A percentile compares a stretch with the other conserved stretches of the same genome.
These are phyloP conservation scores for Montifringilla adamsi DNA, from an alignment of 2,113 vertebrate genomes.

Conservation along the genomic window DNA sequence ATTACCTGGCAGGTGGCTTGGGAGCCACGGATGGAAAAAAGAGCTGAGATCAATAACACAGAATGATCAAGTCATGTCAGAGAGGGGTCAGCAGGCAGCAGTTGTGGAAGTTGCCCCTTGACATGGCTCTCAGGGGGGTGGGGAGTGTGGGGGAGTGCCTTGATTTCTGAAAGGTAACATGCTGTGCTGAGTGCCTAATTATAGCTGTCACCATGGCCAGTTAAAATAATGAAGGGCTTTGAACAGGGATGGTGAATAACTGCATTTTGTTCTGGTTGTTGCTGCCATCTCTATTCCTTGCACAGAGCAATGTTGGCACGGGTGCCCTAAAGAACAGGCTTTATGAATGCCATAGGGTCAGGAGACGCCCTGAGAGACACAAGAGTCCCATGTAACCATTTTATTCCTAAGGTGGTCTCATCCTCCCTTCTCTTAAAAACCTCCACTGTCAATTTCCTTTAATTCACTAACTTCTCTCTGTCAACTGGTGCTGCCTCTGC, in stretches of 20 bases:
- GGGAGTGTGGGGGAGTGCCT: not conserved
- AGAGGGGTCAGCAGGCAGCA: not conserved
- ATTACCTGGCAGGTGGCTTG: constrained; percentile 21
- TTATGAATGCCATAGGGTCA: too few species aligned
- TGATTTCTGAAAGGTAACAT: not conserved
- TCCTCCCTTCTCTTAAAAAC: not conserved
- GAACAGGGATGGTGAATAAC: not conserved
- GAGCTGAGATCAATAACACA: not conserved
- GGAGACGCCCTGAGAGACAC: not conserved
- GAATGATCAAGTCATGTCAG: not conserved
- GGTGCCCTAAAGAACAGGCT: not conserved
- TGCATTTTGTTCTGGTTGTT: not conserved
- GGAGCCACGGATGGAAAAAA: not conserved
- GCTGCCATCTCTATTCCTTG: not conserved
- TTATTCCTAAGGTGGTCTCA: not conserved
- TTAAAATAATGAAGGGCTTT: not conserved
- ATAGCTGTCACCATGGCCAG: not conserved
- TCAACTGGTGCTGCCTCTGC: not conserved
- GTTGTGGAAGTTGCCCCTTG: not conserved
- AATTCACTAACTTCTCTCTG: not conserved
- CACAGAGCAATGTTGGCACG: not conserved
- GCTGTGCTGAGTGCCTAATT: not conserved
- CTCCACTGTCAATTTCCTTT: not conserved
- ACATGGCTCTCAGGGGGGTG: not conserved
- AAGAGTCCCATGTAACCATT: not conserved